Evolutionary conservation across 2,113 vertebrate genomes (phyloP).

Genomic region (Cyanistes caeruleus): DNA sequence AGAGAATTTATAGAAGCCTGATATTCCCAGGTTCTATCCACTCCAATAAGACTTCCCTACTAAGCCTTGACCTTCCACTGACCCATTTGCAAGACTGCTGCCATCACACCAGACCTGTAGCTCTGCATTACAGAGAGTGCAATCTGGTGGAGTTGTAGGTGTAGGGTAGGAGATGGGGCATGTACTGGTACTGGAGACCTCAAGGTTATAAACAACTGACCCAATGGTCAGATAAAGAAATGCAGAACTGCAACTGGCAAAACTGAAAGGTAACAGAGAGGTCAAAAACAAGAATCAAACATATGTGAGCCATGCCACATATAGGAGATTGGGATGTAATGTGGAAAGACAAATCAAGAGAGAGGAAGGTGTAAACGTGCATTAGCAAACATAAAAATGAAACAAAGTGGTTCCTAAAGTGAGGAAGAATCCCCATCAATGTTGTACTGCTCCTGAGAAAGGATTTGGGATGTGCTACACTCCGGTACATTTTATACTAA

Average conservation of each 20-base stretch:
- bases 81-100: background rate
- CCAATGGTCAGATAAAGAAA: background rate
- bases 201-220: background rate
- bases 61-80: background rate
- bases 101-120: background rate
- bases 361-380: background rate
- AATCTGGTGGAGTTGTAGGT: background rate
- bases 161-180: background rate
- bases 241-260: background rate
- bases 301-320: background rate
- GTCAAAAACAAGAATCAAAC: background rate
- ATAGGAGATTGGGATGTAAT: background rate
- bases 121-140: background rate
- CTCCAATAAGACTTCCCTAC: background rate
- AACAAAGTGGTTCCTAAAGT: background rate
- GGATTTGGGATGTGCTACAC: fast-evolving
- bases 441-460: background rate
- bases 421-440: background rate
- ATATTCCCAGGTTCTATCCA: background rate
- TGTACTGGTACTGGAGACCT: background rate
- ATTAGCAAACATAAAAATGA: background rate
- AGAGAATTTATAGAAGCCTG: background rate
- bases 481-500: background rate
- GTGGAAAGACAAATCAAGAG: background rate
- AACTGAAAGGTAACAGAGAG: background rate